These are phyloP conservation scores for Goniozus legneri DNA, from an alignment of 1,140 invertebrate genomes.

Conservation along the genomic window DNA sequence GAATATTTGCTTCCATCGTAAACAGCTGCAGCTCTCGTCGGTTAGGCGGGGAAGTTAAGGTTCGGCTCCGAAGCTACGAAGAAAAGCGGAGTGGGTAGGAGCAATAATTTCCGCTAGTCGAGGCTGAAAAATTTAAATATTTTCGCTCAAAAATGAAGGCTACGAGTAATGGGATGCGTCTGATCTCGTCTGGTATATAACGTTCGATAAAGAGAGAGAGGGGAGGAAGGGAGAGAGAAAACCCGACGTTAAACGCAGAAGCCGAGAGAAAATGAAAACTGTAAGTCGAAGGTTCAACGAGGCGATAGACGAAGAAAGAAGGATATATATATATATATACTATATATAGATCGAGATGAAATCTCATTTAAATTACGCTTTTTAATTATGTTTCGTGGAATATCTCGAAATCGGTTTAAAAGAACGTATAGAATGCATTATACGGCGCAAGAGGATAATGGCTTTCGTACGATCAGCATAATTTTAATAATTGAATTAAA, in stretches of 20 bases:
- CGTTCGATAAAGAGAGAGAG: not conserved
- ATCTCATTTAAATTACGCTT: too few species aligned
- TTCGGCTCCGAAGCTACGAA: not conserved
- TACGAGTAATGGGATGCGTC: slow-evolving; percentile 17
- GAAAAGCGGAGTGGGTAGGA: not conserved
- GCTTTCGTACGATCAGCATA: too few species aligned
- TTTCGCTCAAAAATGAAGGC: slow-evolving; percentile 26
- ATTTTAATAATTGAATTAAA: too few species aligned
- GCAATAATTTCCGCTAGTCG: slow-evolving; percentile 29
- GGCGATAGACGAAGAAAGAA: not conserved
- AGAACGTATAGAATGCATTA: too few species aligned
- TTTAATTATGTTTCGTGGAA: too few species aligned
- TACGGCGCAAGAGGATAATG: too few species aligned
- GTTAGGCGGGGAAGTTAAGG: not conserved
- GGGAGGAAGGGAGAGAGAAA: slow-evolving; percentile 1
- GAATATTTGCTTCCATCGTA: slow-evolving; percentile 16
- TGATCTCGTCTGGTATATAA: not conserved
- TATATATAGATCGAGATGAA: too few species aligned
- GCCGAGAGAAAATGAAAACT: not conserved
- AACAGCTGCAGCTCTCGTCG: slow-evolving; percentile 1
- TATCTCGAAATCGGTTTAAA: too few species aligned
- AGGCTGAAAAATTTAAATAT: slow-evolving; percentile 30
- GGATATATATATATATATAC: too few species aligned
- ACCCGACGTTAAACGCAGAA: not conserved
- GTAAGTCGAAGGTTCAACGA: slow-evolving; percentile 10